Evolutionary conservation across 2,797 vertebrate genomes (phyloP).

Genomic region (Anas bernieri): DNA sequence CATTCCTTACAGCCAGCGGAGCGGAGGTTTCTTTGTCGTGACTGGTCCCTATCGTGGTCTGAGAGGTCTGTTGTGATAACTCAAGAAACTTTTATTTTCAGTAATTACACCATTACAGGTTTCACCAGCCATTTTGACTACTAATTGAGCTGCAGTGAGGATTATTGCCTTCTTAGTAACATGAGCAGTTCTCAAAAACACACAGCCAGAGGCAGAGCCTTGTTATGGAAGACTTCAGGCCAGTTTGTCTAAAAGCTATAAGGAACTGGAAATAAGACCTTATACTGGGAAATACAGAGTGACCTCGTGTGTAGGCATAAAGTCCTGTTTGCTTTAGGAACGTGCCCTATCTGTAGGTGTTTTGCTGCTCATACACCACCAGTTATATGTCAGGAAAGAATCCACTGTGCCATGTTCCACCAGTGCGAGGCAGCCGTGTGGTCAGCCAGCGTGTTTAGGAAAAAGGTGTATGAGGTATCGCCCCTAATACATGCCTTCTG

Average conservation of each 20-base stretch:
- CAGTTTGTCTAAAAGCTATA: slow-evolving; percentile 42
- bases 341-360: background rate
- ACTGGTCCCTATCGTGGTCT: background rate
- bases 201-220: slow-evolving; percentile 40
- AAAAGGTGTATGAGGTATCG: background rate
- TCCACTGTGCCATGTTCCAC: background rate
- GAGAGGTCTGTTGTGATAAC: slow-evolving; percentile 34
- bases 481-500: background rate
- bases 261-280: slow-evolving; percentile 7
- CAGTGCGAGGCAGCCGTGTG: background rate
- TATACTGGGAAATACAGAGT: background rate
- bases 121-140: slow-evolving; percentile 54
- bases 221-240: slow-evolving; percentile 11
- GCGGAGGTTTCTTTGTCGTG: slow-evolving; percentile 4
- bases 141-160: slow-evolving; percentile 47
- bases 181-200: slow-evolving; percentile 21
- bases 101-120: slow-evolving; percentile 13
- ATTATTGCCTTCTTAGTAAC: slow-evolving; percentile 56
- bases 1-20: slow-evolving; percentile 19
- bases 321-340: background rate
- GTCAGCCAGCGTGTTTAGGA: background rate
- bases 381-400: background rate
- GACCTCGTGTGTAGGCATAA: background rate
- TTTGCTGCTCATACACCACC: background rate
- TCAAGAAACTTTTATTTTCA: slow-evolving; percentile 40